Evolutionary conservation across 2,888 invertebrate species (phyloP).

Genomic region (Eulithis testata): DNA sequence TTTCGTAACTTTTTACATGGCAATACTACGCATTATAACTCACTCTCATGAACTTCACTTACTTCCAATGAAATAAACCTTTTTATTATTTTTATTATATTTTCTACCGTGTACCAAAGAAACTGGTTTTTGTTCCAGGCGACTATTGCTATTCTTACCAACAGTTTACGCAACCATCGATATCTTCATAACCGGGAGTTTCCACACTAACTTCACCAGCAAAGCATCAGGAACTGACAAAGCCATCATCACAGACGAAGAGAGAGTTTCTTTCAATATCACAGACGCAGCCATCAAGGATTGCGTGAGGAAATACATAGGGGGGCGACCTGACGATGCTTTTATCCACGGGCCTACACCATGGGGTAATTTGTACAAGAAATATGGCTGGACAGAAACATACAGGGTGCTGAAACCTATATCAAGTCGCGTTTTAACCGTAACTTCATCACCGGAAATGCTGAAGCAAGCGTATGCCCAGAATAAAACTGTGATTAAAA

Average conservation of each 20-base stretch:
- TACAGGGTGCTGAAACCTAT: conserved; percentile 25
- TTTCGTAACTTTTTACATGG: too few relatives aligned
- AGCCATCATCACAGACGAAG: conserved; percentile 22
- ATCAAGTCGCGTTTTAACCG: conserved; percentile 15
- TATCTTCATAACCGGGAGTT: conserved; percentile 16
- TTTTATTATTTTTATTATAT: too few relatives aligned
- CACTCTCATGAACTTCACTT: too few relatives aligned
- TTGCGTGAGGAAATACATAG: conserved; percentile 29
- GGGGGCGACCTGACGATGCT: conserved; percentile 22
- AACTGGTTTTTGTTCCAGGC: conserved; percentile 16
- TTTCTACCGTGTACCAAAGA: too few relatives aligned
- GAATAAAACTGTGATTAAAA: conserved; percentile 10
- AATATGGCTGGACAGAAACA: conserved; percentile 39
- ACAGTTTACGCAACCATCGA: conserved; percentile 14
- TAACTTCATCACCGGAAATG: conserved; percentile 20
- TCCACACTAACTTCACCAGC: conserved; percentile 21
- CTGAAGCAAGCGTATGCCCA: conserved; percentile 15
- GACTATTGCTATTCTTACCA: conserved; percentile 11
- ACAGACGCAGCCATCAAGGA: conserved; percentile 23
- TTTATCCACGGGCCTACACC: conserved; percentile 44
- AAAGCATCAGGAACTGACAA: conserved; percentile 19
- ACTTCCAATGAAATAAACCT: too few relatives aligned
- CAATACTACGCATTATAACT: too few relatives aligned
- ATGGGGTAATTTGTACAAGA: conserved; percentile 45
- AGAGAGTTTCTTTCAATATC: conserved; percentile 23